phyloP scores from a whole-genome alignment of 2,888 invertebrate species.

The Criorhina ranunculi region DNA sequence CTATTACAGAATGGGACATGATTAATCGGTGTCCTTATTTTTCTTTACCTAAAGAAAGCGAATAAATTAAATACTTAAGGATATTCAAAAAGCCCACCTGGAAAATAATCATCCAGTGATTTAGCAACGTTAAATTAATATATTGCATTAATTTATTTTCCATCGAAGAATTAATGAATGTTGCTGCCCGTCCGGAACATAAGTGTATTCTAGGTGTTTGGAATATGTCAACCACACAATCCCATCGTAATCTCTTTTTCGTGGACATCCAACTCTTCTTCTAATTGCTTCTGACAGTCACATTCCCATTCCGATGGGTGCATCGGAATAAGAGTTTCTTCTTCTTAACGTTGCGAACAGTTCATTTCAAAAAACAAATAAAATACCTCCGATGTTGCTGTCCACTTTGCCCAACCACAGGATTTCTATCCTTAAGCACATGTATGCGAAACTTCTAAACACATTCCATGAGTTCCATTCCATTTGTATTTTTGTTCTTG shows the following conservation, averaged over 20 bases:
- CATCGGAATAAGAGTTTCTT: not conserved
- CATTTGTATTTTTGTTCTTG: too few species aligned
- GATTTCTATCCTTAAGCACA: not conserved
- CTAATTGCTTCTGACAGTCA: too few species aligned
- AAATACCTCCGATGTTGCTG: too few species aligned
- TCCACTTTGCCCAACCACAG: too few species aligned
- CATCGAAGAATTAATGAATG: not conserved
- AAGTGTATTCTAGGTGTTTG: not conserved
- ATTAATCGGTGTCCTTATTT: constrained; percentile 49
- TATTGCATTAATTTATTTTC: constrained; percentile 30
- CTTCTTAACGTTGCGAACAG: too few species aligned
- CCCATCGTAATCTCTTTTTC: too few species aligned
- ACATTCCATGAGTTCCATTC: not conserved
- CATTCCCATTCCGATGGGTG: too few species aligned
- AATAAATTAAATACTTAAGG: constrained; percentile 31
- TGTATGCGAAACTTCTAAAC: not conserved
- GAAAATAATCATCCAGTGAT: constrained; percentile 20
- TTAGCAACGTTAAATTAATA: too few species aligned
- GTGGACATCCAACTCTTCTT: too few species aligned
- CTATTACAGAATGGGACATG: constrained; percentile 28
- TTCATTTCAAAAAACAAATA: too few species aligned
- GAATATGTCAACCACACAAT: not conserved
- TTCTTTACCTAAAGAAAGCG: constrained; percentile 1
- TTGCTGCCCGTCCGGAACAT: constrained; percentile 1
- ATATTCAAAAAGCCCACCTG: constrained; percentile 25